Conservation (phyloP, 1,140 invertebrate genomes). For the Camponotus pennsylvanicus region DNA sequence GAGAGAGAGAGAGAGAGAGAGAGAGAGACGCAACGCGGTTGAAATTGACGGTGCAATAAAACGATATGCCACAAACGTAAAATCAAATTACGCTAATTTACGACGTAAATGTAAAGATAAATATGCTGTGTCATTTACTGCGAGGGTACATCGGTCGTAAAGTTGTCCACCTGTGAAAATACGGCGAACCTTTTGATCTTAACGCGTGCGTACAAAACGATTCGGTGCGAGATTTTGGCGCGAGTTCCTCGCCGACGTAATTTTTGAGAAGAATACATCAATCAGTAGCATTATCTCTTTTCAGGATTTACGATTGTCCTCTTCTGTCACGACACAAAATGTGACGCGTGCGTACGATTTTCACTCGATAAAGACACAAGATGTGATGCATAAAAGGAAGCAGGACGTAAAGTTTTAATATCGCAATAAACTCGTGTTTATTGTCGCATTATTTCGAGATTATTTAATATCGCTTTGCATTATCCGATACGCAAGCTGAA, state of each 20-base stretch:
- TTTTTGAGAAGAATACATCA: background rate
- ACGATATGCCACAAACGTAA: background rate
- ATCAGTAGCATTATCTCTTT: background rate
- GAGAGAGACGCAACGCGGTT: no score
- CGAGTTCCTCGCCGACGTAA: background rate
- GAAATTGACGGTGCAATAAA: constrained; percentile 19
- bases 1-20: no score
- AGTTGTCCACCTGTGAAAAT: constrained; percentile 29
- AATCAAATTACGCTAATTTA: constrained; percentile 47
- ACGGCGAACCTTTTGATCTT: constrained; percentile 26
- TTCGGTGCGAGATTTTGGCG: background rate
- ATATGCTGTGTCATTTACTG: background rate
- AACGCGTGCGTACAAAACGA: background rate
- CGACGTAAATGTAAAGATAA: background rate
- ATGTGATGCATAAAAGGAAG: background rate
- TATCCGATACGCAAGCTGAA: background rate
- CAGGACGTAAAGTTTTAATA: constrained; percentile 31
- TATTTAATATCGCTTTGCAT: background rate
- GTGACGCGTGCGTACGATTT: background rate
- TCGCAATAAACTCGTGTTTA: constrained; percentile 30
- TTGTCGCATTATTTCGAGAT: background rate
- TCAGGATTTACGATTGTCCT: background rate
- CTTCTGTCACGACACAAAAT: background rate
- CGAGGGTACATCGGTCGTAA: constrained; percentile 23
- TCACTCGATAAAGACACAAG: background rate